Conservation (phyloP, 2,888 invertebrate species). For the Allolobophora icterica region DNA sequence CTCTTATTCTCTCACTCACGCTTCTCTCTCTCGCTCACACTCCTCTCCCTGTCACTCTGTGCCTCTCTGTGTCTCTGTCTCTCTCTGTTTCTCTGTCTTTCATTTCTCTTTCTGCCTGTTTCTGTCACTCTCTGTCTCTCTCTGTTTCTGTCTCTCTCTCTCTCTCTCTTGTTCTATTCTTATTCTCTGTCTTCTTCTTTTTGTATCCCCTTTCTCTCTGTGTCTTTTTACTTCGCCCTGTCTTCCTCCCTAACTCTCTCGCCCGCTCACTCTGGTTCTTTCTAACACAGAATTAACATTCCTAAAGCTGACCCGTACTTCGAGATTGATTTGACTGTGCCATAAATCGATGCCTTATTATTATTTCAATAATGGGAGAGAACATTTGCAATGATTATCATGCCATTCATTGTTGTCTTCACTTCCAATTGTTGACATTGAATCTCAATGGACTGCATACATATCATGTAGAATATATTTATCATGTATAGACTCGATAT, state of each 20-base stretch:
- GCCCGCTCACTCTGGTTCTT: background rate
- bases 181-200: background rate
- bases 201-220: background rate
- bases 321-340: background rate
- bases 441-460: background rate
- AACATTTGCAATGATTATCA: background rate
- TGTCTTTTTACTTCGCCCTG: no score
- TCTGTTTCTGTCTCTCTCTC: background rate
- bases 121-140: background rate
- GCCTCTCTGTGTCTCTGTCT: background rate
- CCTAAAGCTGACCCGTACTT: background rate
- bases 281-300: background rate
- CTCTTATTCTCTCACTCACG: no score
- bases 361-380: background rate
- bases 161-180: no score
- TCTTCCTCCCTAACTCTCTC: background rate
- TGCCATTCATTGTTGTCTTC: background rate
- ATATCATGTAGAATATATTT: background rate
- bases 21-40: background rate
- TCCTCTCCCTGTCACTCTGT: background rate
- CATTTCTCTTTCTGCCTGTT: background rate
- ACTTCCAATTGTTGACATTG: background rate
- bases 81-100: no score
- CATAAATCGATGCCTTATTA: background rate
- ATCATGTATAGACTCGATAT: no score